Conservation (phyloP, 2,113 vertebrate species). For the Galemys pyrenaicus region DNA sequence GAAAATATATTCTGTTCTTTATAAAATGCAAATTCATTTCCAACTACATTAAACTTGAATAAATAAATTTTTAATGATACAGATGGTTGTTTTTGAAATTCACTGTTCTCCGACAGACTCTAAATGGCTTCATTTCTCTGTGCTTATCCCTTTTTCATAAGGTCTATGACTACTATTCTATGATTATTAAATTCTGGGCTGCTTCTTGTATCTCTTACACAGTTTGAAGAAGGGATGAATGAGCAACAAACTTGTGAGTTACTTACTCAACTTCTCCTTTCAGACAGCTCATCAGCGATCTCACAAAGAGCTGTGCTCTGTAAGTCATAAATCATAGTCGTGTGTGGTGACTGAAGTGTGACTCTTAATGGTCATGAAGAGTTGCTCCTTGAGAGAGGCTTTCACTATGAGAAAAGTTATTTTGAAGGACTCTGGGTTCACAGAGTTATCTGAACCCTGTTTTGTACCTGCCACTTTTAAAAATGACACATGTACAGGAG, state of each 20-base stretch:
- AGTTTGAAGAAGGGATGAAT: slow-evolving; percentile 72
- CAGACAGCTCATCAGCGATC: slow-evolving; percentile 55
- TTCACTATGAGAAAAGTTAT: slow-evolving; percentile 38
- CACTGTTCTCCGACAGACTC: slow-evolving; percentile 38
- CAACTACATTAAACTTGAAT: slow-evolving; percentile 64
- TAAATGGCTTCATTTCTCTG: slow-evolving; percentile 57
- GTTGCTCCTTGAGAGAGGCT: neutral
- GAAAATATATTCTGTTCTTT: slow-evolving; percentile 61
- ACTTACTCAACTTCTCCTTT: slow-evolving; percentile 72
- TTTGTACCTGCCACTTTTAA: neutral
- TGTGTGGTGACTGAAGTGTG: slow-evolving; percentile 73
- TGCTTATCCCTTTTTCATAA: slow-evolving; percentile 34
- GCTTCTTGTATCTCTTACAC: slow-evolving; percentile 48
- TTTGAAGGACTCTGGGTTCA: slow-evolving; percentile 25
- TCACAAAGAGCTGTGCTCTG: slow-evolving; percentile 63
- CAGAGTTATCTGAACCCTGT: neutral
- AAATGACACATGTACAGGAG: neutral
- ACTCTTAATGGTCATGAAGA: slow-evolving; percentile 40
- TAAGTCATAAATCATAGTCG: slow-evolving; percentile 47
- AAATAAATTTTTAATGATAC: slow-evolving; percentile 72
- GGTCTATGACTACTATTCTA: slow-evolving; percentile 23
- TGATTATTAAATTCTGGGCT: slow-evolving; percentile 52
- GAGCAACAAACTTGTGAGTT: slow-evolving; percentile 54
- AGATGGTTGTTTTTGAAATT: slow-evolving; percentile 43
- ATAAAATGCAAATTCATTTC: slow-evolving; percentile 70